phyloP scores from a whole-genome alignment of 2,113 vertebrate species.

The Tympanuchus pallidicinctus region DNA sequence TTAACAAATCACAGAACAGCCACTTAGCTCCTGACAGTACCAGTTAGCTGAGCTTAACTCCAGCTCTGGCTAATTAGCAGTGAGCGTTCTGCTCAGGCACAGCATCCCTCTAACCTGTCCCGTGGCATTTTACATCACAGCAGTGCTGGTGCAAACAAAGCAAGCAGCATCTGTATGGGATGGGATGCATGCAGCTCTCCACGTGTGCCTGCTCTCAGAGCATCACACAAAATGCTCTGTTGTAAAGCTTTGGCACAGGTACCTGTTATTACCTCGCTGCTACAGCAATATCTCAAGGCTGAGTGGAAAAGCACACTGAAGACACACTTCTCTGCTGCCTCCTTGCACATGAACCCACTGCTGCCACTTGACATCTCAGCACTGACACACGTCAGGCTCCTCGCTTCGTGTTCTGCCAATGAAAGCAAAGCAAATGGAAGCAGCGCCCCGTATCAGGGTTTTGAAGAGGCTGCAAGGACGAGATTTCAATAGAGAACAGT shows the following conservation, averaged over 20 bases:
- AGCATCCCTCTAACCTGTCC: neutral
- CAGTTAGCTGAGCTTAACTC: neutral
- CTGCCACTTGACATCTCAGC: neutral
- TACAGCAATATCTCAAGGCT: neutral
- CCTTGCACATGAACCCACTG: accelerated
- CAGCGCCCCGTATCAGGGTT: neutral
- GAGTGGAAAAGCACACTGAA: neutral
- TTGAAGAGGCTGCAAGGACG: neutral
- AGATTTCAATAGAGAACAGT: neutral
- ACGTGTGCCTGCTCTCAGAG: neutral
- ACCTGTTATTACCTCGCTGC: accelerated
- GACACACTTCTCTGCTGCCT: neutral
- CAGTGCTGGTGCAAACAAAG: too few species aligned
- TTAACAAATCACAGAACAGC: neutral
- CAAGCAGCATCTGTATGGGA: neutral
- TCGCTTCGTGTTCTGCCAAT: neutral
- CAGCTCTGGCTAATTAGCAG: neutral
- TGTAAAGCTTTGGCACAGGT: neutral
- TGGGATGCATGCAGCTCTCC: accelerated
- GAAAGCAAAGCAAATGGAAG: neutral
- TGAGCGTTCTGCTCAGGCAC: neutral
- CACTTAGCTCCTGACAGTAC: neutral
- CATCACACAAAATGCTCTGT: neutral
- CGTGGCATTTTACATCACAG: too few species aligned
- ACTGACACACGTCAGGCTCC: neutral